Percentiles rank a stretch among this genome's conserved stretches.
Evolutionary conservation across 1,140 invertebrate genomes (phyloP).

Genomic region (Pogonognathellus flavescens): DNA sequence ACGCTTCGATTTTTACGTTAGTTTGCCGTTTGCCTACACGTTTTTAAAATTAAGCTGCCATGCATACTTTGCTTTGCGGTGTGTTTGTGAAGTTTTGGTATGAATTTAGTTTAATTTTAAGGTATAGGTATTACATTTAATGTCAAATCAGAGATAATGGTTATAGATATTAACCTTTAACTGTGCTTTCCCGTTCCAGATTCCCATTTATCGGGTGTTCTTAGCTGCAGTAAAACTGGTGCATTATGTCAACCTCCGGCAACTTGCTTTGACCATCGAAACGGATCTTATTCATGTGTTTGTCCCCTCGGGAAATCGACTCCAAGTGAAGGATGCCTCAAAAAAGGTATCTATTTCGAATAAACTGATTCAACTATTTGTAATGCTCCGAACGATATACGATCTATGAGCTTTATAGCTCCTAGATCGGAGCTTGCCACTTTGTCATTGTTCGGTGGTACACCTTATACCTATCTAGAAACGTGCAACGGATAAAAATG

Average conservation of each 20-base stretch:
- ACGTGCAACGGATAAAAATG: not conserved
- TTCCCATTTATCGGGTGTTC: conserved; percentile 61
- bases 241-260: conserved; percentile 57
- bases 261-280: conserved; percentile 64
- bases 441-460: not conserved
- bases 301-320: conserved; percentile 62
- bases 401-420: no score
- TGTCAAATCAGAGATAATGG: not conserved
- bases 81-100: conserved; percentile 18
- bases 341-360: conserved; percentile 53
- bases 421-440: not conserved
- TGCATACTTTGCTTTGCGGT: conserved; percentile 4
- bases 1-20: not conserved
- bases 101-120: conserved; percentile 1
- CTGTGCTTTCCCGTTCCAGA: conserved; percentile 53
- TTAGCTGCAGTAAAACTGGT: conserved; percentile 55
- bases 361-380: not conserved
- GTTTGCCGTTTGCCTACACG: conserved; percentile 12
- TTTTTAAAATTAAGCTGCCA: not conserved
- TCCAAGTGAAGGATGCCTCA: conserved; percentile 45
- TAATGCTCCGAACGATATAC: not conserved
- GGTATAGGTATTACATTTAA: conserved; percentile 13
- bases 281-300: conserved; percentile 64
- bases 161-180: not conserved
- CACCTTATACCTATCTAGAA: not conserved